Base-by-base conservation (phyloP, 2,113 vertebrate genomes). In the Nycticorax nycticorax region DNA sequence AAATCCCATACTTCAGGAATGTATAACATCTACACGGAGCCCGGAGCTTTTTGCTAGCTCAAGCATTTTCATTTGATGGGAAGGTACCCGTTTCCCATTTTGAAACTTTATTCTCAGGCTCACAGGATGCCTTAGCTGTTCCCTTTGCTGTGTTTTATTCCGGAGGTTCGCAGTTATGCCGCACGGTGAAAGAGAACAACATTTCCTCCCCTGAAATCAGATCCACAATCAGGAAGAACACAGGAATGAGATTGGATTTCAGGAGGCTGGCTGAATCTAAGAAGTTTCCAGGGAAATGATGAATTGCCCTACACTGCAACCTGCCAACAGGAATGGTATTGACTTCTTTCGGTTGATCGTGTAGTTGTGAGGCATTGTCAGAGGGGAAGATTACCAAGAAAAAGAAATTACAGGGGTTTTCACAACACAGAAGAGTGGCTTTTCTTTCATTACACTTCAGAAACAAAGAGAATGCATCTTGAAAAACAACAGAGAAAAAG, bases 41-140 rank as follows among this genome's bases (percentile, higher is more conserved):
- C n/a, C 3, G 3, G 43, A 81, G 66, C 53, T 82, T 39, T n/a
- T 17, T 37, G 32, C n/a, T 41, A 16, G 9, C 10, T 47, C 17
- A 32, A 35, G 18, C 39, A 24, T 11, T n/a, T 32, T 6, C 14
- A 27, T 59, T 6, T 5, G 18, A 43, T 7, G 28, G 60, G 52
- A 23, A 45, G 32, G 20, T 4, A 8, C 12, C 5, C 9, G 3
- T 17, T 60, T 55, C 50, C 60, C 52, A 14, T 1, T 3, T 4
- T 12, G 26, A 62, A 80, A 43, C 14, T 18, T 15, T 12, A 6
- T 6, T 41, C 47, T 45, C 43, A 18, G 32, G 11, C 52, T 26
- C 45, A 6, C 14, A 11, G 17, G 47, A 60, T 1, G 6, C 23
- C 37, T 15, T 0, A 1, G 47, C 3, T 45, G 21, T 6, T 68